Evolutionary conservation across 2,888 invertebrate species (phyloP).

Genomic region (Odontomyia ornata): DNA sequence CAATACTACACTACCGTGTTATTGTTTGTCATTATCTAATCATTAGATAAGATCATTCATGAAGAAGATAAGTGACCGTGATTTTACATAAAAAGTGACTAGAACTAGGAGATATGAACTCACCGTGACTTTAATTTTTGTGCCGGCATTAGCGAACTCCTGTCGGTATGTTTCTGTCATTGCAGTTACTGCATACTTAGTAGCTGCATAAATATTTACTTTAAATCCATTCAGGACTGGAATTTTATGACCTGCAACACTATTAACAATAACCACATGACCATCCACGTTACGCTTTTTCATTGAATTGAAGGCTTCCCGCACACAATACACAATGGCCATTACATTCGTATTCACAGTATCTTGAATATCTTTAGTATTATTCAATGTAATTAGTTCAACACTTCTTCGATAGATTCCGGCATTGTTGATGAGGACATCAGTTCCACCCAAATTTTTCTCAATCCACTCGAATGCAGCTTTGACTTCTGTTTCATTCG

Average conservation of each 20-base stretch:
- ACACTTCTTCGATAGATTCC: slow-evolving; percentile 51
- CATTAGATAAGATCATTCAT: too few species aligned
- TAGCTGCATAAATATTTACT: slow-evolving; percentile 49
- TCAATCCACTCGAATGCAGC: slow-evolving; percentile 67
- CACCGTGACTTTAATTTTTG: background rate
- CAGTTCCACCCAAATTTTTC: slow-evolving; percentile 43
- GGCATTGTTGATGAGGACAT: slow-evolving; percentile 11
- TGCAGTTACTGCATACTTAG: slow-evolving; percentile 60
- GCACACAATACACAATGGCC: slow-evolving; percentile 63
- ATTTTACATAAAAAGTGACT: too few species aligned
- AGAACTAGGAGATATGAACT: too few species aligned
- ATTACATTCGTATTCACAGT: slow-evolving; percentile 63
- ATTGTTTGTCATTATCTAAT: too few species aligned
- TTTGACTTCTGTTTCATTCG: slow-evolving; percentile 67
- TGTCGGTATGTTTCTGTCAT: slow-evolving; percentile 56
- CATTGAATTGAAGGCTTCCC: slow-evolving; percentile 51
- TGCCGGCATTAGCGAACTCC: background rate
- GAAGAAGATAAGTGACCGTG: too few species aligned
- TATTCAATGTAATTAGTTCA: slow-evolving; percentile 50
- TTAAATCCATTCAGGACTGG: background rate
- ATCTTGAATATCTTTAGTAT: slow-evolving; percentile 54
- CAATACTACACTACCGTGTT: too few species aligned
- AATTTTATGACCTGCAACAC: background rate
- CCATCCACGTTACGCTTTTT: background rate
- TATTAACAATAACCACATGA: background rate